These are phyloP conservation scores for Magallana gigas DNA, from an alignment of 1,140 invertebrate genomes.

Conservation along the genomic window DNA sequence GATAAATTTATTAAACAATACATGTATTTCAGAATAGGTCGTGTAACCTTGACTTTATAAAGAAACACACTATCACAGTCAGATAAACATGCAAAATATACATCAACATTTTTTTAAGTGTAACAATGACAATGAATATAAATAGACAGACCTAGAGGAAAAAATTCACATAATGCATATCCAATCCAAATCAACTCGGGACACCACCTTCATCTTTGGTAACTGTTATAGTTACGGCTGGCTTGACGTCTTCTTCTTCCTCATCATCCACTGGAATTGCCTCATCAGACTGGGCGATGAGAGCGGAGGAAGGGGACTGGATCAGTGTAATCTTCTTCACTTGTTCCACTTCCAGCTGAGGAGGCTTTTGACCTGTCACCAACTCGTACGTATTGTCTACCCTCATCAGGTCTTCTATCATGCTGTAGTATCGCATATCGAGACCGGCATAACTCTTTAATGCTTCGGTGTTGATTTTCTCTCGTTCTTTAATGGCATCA, in stretches of 20 bases:
- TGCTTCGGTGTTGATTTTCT: constrained; percentile 68
- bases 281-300: constrained; percentile 38
- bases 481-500: constrained; percentile 68
- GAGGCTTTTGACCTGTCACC: not conserved
- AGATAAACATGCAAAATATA: no score
- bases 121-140: no score
- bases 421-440: constrained; percentile 65
- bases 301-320: not conserved
- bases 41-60: no score
- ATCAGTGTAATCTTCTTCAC: not conserved
- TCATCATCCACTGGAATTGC: constrained; percentile 36
- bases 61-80: no score
- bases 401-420: constrained; percentile 63
- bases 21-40: no score
- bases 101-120: no score
- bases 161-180: no score
- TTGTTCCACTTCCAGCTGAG: not conserved
- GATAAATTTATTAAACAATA: no score
- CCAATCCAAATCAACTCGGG: not conserved
- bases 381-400: constrained; percentile 65
- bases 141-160: no score
- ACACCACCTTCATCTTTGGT: not conserved
- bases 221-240: not conserved
- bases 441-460: constrained; percentile 64
- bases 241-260: not conserved